These are phyloP conservation scores for Halcyon malimbica DNA, from an alignment of 2,113 vertebrate genomes.

Conservation along the genomic window DNA sequence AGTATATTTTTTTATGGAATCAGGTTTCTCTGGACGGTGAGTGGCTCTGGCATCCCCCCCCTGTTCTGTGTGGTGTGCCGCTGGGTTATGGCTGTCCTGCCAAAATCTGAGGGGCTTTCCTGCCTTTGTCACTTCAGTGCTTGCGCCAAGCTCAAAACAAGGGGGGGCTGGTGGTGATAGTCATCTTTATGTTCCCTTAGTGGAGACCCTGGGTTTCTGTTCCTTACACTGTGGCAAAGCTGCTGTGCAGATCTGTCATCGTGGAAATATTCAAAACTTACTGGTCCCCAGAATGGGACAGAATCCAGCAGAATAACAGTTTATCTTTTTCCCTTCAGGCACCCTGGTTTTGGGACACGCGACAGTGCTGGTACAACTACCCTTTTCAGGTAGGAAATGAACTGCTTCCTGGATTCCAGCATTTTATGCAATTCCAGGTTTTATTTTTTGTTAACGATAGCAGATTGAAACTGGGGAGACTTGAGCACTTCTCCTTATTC, in stretches of 20 bases:
- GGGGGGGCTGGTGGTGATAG: background rate
- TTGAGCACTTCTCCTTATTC: background rate
- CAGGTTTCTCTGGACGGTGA: constrained; percentile 94
- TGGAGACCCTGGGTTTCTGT: background rate
- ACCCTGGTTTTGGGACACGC: constrained; percentile 95
- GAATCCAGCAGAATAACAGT: background rate
- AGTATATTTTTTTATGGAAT: constrained; percentile 92
- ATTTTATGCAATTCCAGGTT: background rate
- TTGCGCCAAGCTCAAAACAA: background rate
- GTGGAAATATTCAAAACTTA: background rate
- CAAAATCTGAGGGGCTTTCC: background rate
- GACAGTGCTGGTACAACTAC: constrained; percentile 95
- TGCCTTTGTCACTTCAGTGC: background rate
- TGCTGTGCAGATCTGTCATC: background rate
- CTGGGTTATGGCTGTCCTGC: background rate
- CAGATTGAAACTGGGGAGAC: background rate
- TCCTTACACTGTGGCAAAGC: background rate
- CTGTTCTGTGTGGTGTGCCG: background rate
- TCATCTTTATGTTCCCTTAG: background rate
- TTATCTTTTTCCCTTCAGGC: constrained; percentile 72
- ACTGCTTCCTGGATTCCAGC: background rate
- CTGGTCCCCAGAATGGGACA: background rate
- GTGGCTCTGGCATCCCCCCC: constrained; percentile 19
- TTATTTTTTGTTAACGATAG: background rate
- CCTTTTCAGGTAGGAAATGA: constrained; percentile 89